A percentile compares a stretch with the other conserved stretches of the same genome.
phyloP scores from a whole-genome alignment of 2,888 invertebrate species.

The Heliconius sara region DNA sequence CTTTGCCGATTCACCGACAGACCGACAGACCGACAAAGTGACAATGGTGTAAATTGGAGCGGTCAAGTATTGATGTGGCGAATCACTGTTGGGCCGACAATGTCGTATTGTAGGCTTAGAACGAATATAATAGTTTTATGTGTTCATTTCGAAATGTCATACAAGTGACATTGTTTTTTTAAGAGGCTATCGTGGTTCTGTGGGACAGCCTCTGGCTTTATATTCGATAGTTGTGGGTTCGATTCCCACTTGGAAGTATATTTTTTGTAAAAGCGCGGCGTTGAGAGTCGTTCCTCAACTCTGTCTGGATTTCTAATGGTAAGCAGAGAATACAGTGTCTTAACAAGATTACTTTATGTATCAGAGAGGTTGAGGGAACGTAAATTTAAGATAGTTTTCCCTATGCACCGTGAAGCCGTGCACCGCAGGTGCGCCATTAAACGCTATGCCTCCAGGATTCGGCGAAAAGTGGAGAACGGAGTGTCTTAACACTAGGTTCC shows the following conservation, averaged over 20 bases:
- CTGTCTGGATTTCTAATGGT: no score
- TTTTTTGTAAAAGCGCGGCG: not conserved
- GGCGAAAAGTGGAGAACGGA: no score
- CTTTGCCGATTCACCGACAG: constrained; percentile 36
- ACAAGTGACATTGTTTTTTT: not conserved
- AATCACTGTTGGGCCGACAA: constrained; percentile 75
- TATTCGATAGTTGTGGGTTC: not conserved
- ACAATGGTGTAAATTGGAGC: constrained; percentile 44
- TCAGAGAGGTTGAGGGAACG: no score
- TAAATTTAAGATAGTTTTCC: no score
- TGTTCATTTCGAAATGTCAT: constrained; percentile 21
- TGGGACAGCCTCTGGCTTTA: not conserved
- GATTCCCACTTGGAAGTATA: accelerated
- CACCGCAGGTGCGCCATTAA: not conserved
- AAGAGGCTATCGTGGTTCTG: not conserved
- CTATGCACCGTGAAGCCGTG: no score
- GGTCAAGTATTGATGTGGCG: constrained; percentile 72
- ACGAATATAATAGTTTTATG: constrained; percentile 6
- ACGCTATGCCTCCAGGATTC: no score
- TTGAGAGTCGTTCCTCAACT: not conserved
- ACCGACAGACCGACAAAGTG: constrained; percentile 34
- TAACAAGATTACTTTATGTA: no score
- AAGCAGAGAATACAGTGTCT: no score
- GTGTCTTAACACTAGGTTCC: no score
- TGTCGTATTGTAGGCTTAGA: constrained; percentile 49